Conservation (phyloP, 2,113 vertebrate species). For the Odobenus rosmarus region DNA sequence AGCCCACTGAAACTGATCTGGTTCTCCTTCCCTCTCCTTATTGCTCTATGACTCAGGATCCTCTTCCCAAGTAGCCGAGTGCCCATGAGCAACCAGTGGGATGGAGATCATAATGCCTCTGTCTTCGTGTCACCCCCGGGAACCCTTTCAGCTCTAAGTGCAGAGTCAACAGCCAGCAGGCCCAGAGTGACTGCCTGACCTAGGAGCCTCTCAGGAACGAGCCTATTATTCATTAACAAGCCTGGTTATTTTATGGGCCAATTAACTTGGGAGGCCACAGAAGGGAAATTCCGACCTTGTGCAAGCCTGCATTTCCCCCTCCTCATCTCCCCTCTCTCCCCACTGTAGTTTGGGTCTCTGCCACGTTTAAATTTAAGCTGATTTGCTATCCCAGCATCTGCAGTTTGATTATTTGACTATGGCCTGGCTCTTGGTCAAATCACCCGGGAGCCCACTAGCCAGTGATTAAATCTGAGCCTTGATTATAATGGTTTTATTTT, state of each 20-base stretch:
- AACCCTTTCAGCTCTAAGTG: neutral
- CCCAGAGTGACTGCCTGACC: neutral
- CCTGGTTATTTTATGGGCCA: constrained; percentile 82
- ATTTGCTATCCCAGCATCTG: constrained; percentile 87
- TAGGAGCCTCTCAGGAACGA: constrained; percentile 53
- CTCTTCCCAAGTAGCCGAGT: neutral
- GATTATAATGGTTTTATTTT: constrained; percentile 88
- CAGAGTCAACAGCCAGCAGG: neutral
- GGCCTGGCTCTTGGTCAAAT: constrained; percentile 87
- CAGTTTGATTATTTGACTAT: constrained; percentile 90
- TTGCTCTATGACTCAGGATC: neutral
- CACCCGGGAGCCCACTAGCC: constrained; percentile 85
- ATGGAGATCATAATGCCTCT: neutral
- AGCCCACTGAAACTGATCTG: neutral
- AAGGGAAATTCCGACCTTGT: constrained; percentile 77
- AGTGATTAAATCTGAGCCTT: constrained; percentile 85
- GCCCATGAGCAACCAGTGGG: neutral
- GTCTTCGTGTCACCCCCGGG: neutral
- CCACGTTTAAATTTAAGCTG: constrained; percentile 87
- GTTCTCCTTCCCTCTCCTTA: neutral
- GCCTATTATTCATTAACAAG: constrained; percentile 66
- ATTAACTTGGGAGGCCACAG: constrained; percentile 69
- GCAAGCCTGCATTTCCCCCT: constrained; percentile 66
- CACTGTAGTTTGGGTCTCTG: constrained; percentile 77
- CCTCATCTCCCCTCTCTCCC: neutral